Evolutionary conservation across 2,888 invertebrate genomes (phyloP).

Genomic region (Caenorhabditis becei): DNA sequence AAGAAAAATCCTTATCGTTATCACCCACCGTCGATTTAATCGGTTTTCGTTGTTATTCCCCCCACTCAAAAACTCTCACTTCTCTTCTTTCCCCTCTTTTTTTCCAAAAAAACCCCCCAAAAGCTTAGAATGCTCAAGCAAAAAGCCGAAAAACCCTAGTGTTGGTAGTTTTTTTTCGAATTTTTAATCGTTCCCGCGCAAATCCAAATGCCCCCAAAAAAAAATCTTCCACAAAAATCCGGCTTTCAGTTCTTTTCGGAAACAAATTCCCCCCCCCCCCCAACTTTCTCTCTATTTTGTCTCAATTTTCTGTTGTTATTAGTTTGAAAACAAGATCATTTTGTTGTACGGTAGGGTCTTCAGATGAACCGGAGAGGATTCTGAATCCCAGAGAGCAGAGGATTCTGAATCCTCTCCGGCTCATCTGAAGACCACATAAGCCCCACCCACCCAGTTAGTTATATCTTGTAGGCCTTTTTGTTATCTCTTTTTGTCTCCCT

Average conservation of each 20-base stretch:
- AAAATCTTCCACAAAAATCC: not conserved
- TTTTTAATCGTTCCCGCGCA: too few species aligned
- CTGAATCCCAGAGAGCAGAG: not conserved
- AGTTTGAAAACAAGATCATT: constrained; percentile 53
- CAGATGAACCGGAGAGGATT: not conserved
- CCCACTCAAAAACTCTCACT: not conserved
- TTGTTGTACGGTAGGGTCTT: constrained; percentile 50
- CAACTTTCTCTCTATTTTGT: not conserved
- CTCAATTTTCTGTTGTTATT: constrained; percentile 52
- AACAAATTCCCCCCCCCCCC: not conserved
- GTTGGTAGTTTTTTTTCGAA: not conserved
- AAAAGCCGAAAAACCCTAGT: not conserved
- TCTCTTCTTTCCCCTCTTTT: constrained; percentile 7
- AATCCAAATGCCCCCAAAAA: not conserved
- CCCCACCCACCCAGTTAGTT: constrained; percentile 29
- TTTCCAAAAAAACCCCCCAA: not conserved
- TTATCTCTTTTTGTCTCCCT: constrained; percentile 48
- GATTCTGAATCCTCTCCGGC: not conserved
- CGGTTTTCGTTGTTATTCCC: constrained; percentile 33
- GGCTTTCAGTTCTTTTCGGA: constrained; percentile 5
- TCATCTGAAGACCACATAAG: constrained; percentile 4
- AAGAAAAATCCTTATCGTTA: constrained; percentile 13
- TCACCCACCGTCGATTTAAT: constrained; percentile 35
- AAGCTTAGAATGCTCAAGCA: constrained; percentile 4
- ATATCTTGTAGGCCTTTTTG: constrained; percentile 55